Evolutionary conservation across 2,797 vertebrate genomes (phyloP).

Genomic region (Leptatherina wallacei): DNA sequence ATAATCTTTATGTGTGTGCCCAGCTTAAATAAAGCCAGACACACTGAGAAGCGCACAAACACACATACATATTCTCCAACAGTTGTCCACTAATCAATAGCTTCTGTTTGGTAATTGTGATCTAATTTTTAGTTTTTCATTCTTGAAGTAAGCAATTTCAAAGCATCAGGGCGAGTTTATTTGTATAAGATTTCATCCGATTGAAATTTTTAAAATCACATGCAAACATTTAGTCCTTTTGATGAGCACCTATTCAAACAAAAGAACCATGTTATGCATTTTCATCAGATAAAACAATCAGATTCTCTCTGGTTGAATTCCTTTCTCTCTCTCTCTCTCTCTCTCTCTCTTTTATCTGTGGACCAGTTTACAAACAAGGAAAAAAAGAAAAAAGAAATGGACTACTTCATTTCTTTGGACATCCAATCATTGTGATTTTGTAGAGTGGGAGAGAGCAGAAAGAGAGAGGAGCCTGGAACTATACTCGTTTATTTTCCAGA

Average conservation of each 20-base stretch:
- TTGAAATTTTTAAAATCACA: neutral
- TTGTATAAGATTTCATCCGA: no score
- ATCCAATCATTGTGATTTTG: constrained; percentile 43
- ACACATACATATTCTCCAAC: neutral
- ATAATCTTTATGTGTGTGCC: no score
- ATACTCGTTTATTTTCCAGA: constrained; percentile 63
- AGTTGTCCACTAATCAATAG: no score
- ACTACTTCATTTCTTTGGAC: constrained; percentile 34
- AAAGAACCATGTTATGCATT: neutral
- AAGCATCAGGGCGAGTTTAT: no score
- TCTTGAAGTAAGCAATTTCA: no score
- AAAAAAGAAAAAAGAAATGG: constrained; percentile 27
- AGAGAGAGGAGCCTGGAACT: constrained; percentile 38
- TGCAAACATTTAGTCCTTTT: neutral
- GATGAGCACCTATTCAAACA: neutral
- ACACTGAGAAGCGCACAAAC: neutral
- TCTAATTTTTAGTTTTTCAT: no score
- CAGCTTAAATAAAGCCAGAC: no score
- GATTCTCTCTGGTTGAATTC: no score
- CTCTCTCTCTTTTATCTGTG: no score
- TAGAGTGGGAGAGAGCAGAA: constrained; percentile 42
- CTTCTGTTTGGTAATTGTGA: neutral
- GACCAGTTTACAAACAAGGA: constrained; percentile 1
- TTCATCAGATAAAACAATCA: no score
- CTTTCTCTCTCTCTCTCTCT: no score